Percentiles rank a stretch among this genome's conserved stretches.
Conservation (phyloP, 1,140 invertebrate species). For the Nasonia longicornis region DNA sequence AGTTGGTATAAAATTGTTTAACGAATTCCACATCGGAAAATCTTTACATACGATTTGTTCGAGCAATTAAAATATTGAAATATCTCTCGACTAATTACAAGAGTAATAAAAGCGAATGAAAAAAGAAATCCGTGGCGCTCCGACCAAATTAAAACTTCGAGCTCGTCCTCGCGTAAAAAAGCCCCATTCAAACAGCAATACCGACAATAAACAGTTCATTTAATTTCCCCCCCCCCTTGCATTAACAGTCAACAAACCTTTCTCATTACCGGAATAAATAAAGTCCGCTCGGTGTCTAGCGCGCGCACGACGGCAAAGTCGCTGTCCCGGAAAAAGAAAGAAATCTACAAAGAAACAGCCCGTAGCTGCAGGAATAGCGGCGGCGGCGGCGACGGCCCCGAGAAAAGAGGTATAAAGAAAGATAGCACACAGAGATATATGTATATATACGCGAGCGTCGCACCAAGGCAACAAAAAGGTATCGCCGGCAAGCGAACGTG, state of each 20-base stretch:
- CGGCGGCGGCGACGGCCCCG: no score
- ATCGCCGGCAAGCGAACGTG: background rate
- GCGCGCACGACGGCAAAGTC: background rate
- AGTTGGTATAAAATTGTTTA: background rate
- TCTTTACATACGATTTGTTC: no score
- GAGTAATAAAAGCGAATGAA: background rate
- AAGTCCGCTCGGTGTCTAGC: background rate
- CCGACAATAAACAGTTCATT: background rate
- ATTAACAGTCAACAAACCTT: constrained; percentile 11
- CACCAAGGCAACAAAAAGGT: constrained; percentile 13
- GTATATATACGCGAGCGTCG: constrained; percentile 1
- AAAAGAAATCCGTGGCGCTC: no score
- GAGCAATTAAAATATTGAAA: no score
- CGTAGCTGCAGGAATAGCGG: background rate
- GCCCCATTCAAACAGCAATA: no score
- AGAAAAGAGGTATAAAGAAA: constrained; percentile 16
- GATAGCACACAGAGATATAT: background rate
- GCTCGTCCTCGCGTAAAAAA: background rate
- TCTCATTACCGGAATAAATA: constrained; percentile 12
- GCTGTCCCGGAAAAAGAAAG: constrained; percentile 3
- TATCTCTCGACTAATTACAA: no score
- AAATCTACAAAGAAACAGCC: constrained; percentile 14
- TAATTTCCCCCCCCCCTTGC: background rate
- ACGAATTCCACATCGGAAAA: no score
- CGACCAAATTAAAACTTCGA: no score